Conservation (phyloP, 2,113 vertebrate genomes). For the Sander vitreus region DNA sequence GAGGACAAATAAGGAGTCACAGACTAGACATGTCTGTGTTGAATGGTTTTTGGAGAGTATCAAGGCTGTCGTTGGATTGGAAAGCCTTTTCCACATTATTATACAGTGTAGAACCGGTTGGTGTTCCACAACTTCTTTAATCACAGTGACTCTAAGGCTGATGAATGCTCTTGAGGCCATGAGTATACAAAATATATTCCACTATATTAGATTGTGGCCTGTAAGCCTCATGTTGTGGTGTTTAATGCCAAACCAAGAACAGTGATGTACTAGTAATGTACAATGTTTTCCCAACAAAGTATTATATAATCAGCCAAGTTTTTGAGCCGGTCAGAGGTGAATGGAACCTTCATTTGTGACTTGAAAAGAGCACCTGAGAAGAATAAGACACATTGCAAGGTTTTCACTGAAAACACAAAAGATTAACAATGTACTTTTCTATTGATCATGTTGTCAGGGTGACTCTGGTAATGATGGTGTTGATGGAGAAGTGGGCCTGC, state of each 20-base stretch:
- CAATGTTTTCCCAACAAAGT: slow-evolving; percentile 26
- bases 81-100: slow-evolving; percentile 81
- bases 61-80: slow-evolving; percentile 61
- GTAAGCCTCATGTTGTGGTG: slow-evolving; percentile 47
- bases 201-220: slow-evolving; percentile 55
- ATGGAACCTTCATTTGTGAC: background rate
- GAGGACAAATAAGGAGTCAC: slow-evolving; percentile 82
- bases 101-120: slow-evolving; percentile 56
- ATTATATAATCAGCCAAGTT: slow-evolving; percentile 5
- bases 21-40: slow-evolving; percentile 77
- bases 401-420: slow-evolving; percentile 31
- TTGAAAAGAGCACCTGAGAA: slow-evolving; percentile 13
- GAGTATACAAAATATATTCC: slow-evolving; percentile 58
- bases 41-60: slow-evolving; percentile 77
- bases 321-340: slow-evolving; percentile 32
- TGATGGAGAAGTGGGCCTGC: slow-evolving; percentile 80
- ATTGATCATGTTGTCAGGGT: slow-evolving; percentile 78
- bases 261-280: slow-evolving; percentile 12
- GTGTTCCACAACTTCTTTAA: slow-evolving; percentile 70
- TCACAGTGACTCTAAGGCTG: slow-evolving; percentile 53
- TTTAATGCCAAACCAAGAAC: slow-evolving; percentile 40
- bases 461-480: slow-evolving; percentile 79
- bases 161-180: slow-evolving; percentile 67
- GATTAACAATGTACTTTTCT: slow-evolving; percentile 56
- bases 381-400: background rate